Percentiles rank a stretch among this genome's conserved stretches.
Evolutionary conservation across 2,888 invertebrate species (phyloP).

Genomic region (Drosophila tripunctata): DNA sequence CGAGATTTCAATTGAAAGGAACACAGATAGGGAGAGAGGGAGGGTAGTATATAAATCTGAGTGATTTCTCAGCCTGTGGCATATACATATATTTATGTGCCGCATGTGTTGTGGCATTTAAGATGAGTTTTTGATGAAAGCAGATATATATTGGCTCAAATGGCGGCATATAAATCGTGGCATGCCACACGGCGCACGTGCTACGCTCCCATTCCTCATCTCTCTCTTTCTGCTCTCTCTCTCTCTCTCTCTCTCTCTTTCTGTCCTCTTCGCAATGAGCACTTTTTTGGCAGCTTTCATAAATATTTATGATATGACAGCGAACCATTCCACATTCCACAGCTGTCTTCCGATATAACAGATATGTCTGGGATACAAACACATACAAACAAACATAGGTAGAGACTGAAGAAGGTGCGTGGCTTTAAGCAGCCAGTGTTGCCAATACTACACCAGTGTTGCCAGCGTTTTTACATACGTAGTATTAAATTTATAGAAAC

Average conservation of each 20-base stretch:
- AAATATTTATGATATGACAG: conserved; percentile 71
- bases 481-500: too few relatives aligned
- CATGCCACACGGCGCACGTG: conserved; percentile 61
- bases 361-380: conserved; percentile 32
- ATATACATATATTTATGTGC: conserved; percentile 43
- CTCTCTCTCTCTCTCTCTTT: neutral
- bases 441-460: neutral
- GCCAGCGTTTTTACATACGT: neutral
- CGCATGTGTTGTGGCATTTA: conserved; percentile 74
- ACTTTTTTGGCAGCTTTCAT: conserved; percentile 61
- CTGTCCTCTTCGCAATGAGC: conserved; percentile 4
- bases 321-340: conserved; percentile 40
- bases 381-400: neutral
- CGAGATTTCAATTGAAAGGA: conserved; percentile 19
- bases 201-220: neutral
- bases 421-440: conserved; percentile 36
- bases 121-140: conserved; percentile 74
- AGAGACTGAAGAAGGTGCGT: conserved; percentile 31
- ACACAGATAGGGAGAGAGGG: conserved; percentile 6
- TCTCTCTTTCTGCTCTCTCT: neutral
- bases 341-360: conserved; percentile 46
- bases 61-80: conserved; percentile 7
- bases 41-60: conserved; percentile 27
- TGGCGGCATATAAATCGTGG: conserved; percentile 58
- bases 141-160: conserved; percentile 56